Evolutionary conservation across 2,888 invertebrate species (phyloP).

Genomic region (Electrophaes corylata): DNA sequence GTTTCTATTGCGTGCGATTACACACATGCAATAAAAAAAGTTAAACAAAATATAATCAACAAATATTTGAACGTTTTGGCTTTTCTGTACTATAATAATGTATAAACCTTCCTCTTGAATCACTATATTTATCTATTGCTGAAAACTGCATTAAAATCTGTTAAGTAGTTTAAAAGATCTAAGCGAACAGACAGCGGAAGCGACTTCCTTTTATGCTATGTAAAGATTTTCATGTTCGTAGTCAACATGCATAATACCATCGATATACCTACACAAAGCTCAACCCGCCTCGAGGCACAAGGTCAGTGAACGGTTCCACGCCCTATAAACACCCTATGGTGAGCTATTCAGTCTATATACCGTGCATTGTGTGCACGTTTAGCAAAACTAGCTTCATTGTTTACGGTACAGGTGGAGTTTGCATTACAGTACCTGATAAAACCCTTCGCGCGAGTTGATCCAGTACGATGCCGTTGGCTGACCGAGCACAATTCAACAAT

Average conservation of each 20-base stretch:
- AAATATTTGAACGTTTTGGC: too few species aligned
- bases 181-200: too few species aligned
- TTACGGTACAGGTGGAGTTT: constrained; percentile 59
- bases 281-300: constrained; percentile 42
- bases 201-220: too few species aligned
- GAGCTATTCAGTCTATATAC: constrained; percentile 39
- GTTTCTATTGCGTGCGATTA: too few species aligned
- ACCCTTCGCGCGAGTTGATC: constrained; percentile 46
- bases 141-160: too few species aligned
- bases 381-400: constrained; percentile 56
- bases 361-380: constrained; percentile 45
- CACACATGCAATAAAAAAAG: too few species aligned
- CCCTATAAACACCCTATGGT: constrained; percentile 50
- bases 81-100: too few species aligned
- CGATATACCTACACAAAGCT: constrained; percentile 6
- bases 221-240: not conserved
- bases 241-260: constrained; percentile 7
- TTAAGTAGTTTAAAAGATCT: too few species aligned
- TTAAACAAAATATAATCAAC: too few species aligned
- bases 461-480: constrained; percentile 53
- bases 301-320: constrained; percentile 58
- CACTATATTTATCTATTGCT: too few species aligned
- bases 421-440: constrained; percentile 59
- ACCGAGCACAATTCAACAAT: constrained; percentile 54
- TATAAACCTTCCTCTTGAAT: too few species aligned